Evolutionary conservation across 1,140 invertebrate species (phyloP).

Genomic region (Muscidifurax raptorellus): DNA sequence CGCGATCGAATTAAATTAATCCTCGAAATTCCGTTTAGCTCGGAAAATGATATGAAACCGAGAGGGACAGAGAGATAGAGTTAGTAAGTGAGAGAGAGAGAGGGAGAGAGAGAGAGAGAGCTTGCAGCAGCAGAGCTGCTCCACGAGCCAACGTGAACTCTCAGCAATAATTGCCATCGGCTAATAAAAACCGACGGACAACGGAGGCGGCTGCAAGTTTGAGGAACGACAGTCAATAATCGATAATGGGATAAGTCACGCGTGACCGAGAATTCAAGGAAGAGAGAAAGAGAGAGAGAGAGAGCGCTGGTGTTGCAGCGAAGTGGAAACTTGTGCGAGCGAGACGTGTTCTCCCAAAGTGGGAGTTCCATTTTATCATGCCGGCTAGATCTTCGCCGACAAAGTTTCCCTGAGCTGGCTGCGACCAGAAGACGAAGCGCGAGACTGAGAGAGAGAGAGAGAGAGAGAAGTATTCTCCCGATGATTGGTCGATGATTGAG

Average conservation of each 20-base stretch:
- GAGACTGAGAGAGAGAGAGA: no score
- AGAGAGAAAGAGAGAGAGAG: background rate
- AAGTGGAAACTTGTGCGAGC: constrained; percentile 8
- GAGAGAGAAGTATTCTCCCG: constrained; percentile 14
- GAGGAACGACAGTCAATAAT: constrained; percentile 29
- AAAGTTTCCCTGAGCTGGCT: constrained; percentile 14
- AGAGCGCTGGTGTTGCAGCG: background rate
- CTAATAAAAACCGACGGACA: constrained; percentile 14
- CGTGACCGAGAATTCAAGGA: constrained; percentile 20
- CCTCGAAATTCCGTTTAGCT: background rate
- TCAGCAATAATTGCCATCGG: constrained; percentile 12
- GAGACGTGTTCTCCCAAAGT: background rate
- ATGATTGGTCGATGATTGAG: constrained; percentile 45
- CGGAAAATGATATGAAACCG: background rate
- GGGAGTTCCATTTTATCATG: constrained; percentile 23
- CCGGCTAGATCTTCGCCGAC: background rate
- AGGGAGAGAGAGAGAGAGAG: constrained; percentile 12
- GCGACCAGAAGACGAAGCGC: background rate
- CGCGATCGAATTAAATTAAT: background rate
- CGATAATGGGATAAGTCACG: constrained; percentile 35
- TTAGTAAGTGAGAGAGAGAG: no score
- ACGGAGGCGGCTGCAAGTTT: background rate
- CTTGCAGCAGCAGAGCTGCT: background rate
- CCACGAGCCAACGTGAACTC: background rate
- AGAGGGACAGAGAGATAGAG: background rate